Evolutionary conservation across 2,888 invertebrate species (phyloP), one percentile per base, ranked within the genome.

Genomic region (Eupeodes luniger): DNA sequence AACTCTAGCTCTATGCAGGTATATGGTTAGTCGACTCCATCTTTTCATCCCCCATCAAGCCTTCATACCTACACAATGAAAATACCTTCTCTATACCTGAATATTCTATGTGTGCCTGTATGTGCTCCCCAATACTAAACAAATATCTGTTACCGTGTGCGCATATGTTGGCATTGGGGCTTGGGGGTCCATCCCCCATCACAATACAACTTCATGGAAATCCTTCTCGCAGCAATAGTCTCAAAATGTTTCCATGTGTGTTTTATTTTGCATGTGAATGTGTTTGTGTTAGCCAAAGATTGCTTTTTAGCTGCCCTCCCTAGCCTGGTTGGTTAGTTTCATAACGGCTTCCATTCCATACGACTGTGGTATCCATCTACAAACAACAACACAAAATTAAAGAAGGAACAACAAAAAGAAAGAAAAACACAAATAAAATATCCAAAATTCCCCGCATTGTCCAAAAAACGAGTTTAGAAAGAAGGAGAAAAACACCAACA

Each of bases 291-390:
- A 79, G 86, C 75, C 70, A 79, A 69, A 62, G 74, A 66, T 78
- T 83, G 82, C 69, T 86, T 82, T 83, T 78, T 81, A 85, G 84
- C 79, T 85, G 88, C 81, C 87, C 87, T 84, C 81, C 87, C 80
- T 77, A 84, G 87, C 36, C 88, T 88, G 88, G 88, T 88, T 88
- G 88, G 88, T 88, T 88, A 88, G 88, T 88, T 88, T 61, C 81
- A 74, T 81, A 74, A 78, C 88, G 88, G 81, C 88, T 78, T 76
- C 80, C 64, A 81, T 78, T 76, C 80, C 64, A 81, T 59, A 70
- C 81, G 62, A 64, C 72, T 72, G 59, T 61, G 70, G 62, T 76
- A 81, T 75, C 84, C 82, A 81, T 75, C 84, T 75, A 72, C 55
- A 81, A 72, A 53, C 47, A 78, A 61, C 27, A 51, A 53, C 51